Conservation (phyloP, 2,113 vertebrate genomes). For the Mastomys coucha region DNA sequence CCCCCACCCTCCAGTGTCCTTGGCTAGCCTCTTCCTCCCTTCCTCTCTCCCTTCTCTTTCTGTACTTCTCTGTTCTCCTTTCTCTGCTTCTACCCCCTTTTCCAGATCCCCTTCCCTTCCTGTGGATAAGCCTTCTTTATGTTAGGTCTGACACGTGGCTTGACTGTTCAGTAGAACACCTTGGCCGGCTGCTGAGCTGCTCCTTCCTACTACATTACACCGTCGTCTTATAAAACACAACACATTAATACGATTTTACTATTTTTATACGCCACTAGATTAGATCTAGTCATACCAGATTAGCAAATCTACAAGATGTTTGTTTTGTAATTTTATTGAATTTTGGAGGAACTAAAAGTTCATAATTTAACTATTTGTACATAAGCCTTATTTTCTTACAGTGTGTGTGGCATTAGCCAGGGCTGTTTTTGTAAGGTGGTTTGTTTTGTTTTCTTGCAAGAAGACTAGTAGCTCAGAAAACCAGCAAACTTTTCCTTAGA, state of each 20-base stretch:
- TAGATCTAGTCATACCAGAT: conserved; percentile 25
- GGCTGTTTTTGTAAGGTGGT: neutral
- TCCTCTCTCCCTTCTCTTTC: no score
- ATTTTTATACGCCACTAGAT: conserved; percentile 37
- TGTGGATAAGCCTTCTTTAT: no score
- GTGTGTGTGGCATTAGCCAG: neutral
- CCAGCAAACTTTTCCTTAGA: neutral
- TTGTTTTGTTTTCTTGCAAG: conserved; percentile 3
- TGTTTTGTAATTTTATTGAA: conserved; percentile 27
- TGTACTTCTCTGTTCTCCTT: no score
- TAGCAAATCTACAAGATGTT: conserved; percentile 1
- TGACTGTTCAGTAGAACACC: no score
- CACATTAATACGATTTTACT: neutral
- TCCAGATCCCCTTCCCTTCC: no score
- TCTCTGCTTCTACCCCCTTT: no score
- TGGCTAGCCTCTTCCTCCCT: no score
- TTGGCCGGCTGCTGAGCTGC: no score
- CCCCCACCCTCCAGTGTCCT: no score
- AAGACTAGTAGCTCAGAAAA: conserved; percentile 41
- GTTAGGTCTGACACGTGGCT: no score
- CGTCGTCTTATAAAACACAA: no score
- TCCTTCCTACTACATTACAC: no score
- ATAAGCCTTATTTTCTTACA: conserved; percentile 9
- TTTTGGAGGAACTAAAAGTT: neutral
- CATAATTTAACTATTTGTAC: neutral